phyloP scores from a whole-genome alignment of 2,113 vertebrate genomes.

The Caracal caracal region DNA sequence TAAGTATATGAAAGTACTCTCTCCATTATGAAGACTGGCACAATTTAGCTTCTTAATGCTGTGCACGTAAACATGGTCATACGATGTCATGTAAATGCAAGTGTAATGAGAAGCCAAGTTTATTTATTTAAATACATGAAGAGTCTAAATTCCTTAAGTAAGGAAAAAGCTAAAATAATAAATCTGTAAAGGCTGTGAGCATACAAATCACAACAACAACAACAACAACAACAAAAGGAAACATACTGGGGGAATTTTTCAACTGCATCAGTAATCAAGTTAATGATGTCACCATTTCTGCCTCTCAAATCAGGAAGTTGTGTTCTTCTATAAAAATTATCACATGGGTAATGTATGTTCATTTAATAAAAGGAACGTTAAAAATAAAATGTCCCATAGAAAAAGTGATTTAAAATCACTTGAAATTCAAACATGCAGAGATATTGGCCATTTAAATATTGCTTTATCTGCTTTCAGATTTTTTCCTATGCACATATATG shows the following conservation, averaged over 20 bases:
- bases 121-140: neutral
- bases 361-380: neutral
- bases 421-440: neutral
- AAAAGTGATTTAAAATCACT: neutral
- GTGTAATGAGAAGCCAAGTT: neutral
- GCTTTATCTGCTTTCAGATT: neutral
- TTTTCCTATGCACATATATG: neutral
- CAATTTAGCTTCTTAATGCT: neutral
- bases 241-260: neutral
- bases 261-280: neutral
- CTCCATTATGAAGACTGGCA: neutral
- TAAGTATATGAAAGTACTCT: neutral
- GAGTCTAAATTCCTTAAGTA: neutral
- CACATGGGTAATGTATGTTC: neutral
- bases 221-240: neutral
- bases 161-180: neutral
- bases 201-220: neutral
- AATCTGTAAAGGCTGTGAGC: neutral
- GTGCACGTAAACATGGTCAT: neutral
- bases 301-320: neutral
- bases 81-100: neutral
- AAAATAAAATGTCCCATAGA: neutral
- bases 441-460: neutral
- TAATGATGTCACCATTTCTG: neutral
- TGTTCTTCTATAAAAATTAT: neutral